Base-by-base conservation (phyloP, 2,888 invertebrate species). In the Odontocerum albicorne region DNA sequence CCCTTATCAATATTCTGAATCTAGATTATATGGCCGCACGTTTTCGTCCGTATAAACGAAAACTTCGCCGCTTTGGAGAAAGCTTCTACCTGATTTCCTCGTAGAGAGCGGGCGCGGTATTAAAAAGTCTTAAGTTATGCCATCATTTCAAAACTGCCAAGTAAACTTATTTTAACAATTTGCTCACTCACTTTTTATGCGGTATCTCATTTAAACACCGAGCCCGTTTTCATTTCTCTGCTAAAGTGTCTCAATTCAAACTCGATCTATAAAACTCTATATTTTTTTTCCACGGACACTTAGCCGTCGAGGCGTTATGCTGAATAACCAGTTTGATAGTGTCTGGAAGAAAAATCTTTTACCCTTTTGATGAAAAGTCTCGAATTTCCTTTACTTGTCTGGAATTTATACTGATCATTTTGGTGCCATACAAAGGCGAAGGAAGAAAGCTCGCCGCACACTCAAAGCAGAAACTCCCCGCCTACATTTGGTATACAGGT, bases 1-100 rank as follows among this genome's bases (percentile, higher is more conserved):
- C 49, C 55, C 55, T 46, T 55, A 55, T 55, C 55, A 49, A 51
- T 51, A 51, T 51, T 51, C 51, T 35, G 43, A 35, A 51, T 51
- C 51, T 51, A 51, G 51, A 51, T 51, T 51, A 43, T 44, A 51
- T 22, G 19, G 33, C 43, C 32, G 44, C 43, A 42, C 43, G 42
- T 44, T 44, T 16, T 49, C 15, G 20, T 31, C 49, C 27, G 16
- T 32, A 39, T 49, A 49, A 49, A 42, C 49, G 20, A 49, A 49
- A 49, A 31, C 49, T 40, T 49, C 49, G 7, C 40, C 39, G 19
- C 32, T 49, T 40, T 27, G 27, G 27, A n/a, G 31, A 39, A 42
- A 43, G 51, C 38, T 39, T 15, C 43, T 42, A 44, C 51, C 51
- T 51, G 51, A 51, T 44, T 51, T 43, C 8, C 27, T 19, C 16